Conservation (phyloP, 2,113 vertebrate genomes). For the Tor tambroides region DNA sequence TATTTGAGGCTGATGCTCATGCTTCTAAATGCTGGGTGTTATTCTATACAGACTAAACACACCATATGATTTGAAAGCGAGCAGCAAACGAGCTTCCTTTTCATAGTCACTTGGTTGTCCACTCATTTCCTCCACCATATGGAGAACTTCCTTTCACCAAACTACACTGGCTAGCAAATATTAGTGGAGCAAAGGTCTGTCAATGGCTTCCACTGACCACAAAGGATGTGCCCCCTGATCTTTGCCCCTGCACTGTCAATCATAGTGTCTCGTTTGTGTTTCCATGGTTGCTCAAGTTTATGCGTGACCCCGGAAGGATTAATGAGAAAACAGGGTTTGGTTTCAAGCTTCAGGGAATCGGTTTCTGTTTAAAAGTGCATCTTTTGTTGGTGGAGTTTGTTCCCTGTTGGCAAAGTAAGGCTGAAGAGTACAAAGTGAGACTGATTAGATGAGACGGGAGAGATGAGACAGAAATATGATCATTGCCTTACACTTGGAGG, state of each 20-base stretch:
- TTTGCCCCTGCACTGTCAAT: constrained; percentile 56
- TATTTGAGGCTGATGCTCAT: background rate
- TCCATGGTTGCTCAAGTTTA: constrained; percentile 51
- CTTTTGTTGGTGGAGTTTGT: constrained; percentile 28
- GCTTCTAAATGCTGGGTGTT: background rate
- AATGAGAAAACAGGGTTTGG: constrained; percentile 55
- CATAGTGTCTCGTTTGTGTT: constrained; percentile 56
- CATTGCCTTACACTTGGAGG: constrained; percentile 65
- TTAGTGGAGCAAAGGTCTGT: constrained; percentile 55
- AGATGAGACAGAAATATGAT: constrained; percentile 61
- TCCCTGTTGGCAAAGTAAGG: constrained; percentile 52
- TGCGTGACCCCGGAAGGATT: constrained; percentile 49
- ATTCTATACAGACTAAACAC: constrained; percentile 41
- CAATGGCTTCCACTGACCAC: constrained; percentile 59
- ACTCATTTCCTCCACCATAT: constrained; percentile 52
- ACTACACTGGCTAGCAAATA: constrained; percentile 56
- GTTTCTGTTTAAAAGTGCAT: constrained; percentile 18
- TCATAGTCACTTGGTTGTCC: constrained; percentile 37
- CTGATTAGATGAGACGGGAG: constrained; percentile 65
- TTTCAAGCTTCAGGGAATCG: constrained; percentile 48
- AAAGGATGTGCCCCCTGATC: constrained; percentile 64
- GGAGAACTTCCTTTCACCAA: constrained; percentile 55
- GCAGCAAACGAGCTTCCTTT: constrained; percentile 45
- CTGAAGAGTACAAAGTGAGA: constrained; percentile 46
- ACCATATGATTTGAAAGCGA: constrained; percentile 42